phyloP scores from a whole-genome alignment of 1,140 invertebrate species.

The Drosophila kikkawai region DNA sequence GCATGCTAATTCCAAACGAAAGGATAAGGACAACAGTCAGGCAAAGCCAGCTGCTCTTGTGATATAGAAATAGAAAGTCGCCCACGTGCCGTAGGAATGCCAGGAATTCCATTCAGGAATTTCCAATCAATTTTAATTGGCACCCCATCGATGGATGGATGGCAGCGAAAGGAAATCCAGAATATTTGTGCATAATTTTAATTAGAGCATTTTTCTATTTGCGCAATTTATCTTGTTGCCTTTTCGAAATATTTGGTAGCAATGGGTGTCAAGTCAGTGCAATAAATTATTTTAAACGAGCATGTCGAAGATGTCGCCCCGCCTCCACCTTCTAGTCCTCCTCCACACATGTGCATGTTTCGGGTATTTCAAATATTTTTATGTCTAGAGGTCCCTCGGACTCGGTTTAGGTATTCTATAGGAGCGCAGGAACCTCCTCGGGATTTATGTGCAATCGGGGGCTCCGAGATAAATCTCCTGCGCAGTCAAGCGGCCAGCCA shows the following conservation, averaged over 20 bases:
- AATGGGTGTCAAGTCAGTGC: conserved; percentile 80
- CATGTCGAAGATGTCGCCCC: conserved; percentile 69
- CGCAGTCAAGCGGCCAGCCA: conserved; percentile 57
- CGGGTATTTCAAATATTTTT: conserved; percentile 70
- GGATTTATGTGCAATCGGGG: conserved; percentile 60
- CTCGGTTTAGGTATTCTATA: conserved; percentile 52
- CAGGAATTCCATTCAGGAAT: conserved; percentile 68
- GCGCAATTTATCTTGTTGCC: conserved; percentile 76
- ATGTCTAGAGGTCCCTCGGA: conserved; percentile 45
- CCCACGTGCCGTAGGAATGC: conserved; percentile 75
- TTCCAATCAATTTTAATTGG: conserved; percentile 85
- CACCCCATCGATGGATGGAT: conserved; percentile 79
- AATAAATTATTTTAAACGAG: conserved; percentile 85
- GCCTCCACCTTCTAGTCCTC: background rate
- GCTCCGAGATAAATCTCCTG: conserved; percentile 66
- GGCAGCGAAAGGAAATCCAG: conserved; percentile 62
- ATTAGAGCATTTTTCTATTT: conserved; percentile 84
- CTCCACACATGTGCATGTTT: conserved; percentile 40
- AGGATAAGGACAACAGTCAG: conserved; percentile 37
- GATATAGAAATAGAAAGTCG: conserved; percentile 20
- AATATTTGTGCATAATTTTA: conserved; percentile 84
- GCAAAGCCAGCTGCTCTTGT: conserved; percentile 3
- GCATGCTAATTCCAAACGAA: conserved; percentile 61
- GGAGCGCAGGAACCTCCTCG: conserved; percentile 12
- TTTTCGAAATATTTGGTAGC: conserved; percentile 38